Conservation (phyloP, 2,888 invertebrate species). For the Agrypnus murinus region DNA sequence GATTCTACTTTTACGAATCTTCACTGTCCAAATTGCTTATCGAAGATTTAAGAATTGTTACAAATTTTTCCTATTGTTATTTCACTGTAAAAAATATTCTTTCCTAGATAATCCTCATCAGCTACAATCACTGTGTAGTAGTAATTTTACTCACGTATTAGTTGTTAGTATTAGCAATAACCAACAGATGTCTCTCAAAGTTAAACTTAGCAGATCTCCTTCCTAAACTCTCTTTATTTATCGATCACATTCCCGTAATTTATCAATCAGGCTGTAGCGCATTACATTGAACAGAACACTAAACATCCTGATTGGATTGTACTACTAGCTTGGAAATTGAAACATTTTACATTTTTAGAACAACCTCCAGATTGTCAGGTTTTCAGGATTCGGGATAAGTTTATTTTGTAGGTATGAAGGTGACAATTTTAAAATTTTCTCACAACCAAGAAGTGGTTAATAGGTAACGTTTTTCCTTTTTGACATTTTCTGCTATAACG, state of each 20-base stretch:
- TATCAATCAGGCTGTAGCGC: background rate
- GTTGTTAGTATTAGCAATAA: too few species aligned
- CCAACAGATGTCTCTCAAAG: too few species aligned
- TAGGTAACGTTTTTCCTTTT: slow-evolving; percentile 7
- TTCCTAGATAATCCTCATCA: too few species aligned
- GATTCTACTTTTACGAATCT: slow-evolving; percentile 11
- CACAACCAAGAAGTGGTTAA: background rate
- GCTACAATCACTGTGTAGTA: too few species aligned
- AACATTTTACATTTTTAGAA: background rate
- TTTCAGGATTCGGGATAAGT: slow-evolving; percentile 1
- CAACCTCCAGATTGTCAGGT: background rate
- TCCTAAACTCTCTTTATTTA: too few species aligned
- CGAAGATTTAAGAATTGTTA: background rate
- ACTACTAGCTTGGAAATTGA: background rate
- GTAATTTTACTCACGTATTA: too few species aligned
- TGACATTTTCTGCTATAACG: background rate
- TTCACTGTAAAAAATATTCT: too few species aligned
- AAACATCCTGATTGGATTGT: background rate
- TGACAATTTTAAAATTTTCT: background rate
- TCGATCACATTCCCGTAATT: background rate
- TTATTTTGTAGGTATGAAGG: background rate
- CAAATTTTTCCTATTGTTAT: too few species aligned
- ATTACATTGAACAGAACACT: background rate
- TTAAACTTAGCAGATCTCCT: too few species aligned
- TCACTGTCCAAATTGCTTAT: background rate